Evolutionary conservation across 2,113 vertebrate species (phyloP), one percentile per base, ranked within the genome.

Genomic region (Apodemus sylvaticus): DNA sequence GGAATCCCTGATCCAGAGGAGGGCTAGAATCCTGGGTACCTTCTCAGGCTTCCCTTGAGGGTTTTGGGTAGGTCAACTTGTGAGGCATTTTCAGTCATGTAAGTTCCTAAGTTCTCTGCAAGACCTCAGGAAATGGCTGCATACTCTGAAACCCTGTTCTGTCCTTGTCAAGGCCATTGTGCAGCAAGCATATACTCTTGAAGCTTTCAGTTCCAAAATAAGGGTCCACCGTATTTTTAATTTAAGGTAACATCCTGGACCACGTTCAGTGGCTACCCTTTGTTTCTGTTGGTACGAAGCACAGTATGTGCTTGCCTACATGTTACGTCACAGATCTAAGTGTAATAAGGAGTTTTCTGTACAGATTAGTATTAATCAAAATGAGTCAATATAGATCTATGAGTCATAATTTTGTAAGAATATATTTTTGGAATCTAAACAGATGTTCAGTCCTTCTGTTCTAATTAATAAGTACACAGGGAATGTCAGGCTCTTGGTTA

Each of bases 401-500:
- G 42, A 62, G 48, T 87, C 36, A 83, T n/a, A 76, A 89, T 91
- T 91, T 86, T 79, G 60, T 91, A 73, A 83, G 81, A 81, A 86
- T 71, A 39, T 94, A 64, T 53, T 95, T 95, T 73, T 74, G 70
- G 62, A 45, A 91, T 79, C 81, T 82, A n/a, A 92, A 34, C 36
- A 96, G 55, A 64, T 91, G 39, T 86, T 88, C 42, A n/a, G 1
- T 85, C 42, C 70, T 19, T 51, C 36, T 78, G 60, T 60, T 88
- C 36, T 83, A 73, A 73, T 93, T 81, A 73, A 3, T 74, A 78
- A 91, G 81, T n/a, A 22, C 26, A 2, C 55, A 64, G 45, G 60
- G 83, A 86, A 48, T 5, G 31, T 53, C 9, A 31, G 31, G n/a
- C 48, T 88, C 17, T 7, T 20, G 8, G 9, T 70, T 26, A 39